Conservation (phyloP, 2,797 vertebrate genomes). For the Chaenodraco wilsoni region DNA sequence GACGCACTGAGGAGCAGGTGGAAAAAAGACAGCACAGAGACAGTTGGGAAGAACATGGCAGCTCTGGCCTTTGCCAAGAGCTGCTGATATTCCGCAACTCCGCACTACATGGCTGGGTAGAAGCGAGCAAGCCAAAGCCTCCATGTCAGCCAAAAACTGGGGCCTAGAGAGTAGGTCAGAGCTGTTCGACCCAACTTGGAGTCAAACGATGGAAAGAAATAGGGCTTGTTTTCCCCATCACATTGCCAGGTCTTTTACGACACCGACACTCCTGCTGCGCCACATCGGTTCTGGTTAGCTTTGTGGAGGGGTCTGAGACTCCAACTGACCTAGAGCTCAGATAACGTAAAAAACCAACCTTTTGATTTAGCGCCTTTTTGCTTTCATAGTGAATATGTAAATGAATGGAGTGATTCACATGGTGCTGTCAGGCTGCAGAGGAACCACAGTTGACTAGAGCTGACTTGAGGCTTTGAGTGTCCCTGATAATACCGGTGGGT, state of each 20-base stretch:
- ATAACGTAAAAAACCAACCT: slow-evolving; percentile 42
- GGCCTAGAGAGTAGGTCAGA: slow-evolving; percentile 75
- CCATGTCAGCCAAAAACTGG: slow-evolving; percentile 72
- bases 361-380: slow-evolving; percentile 41
- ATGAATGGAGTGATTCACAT: slow-evolving; percentile 60
- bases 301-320: slow-evolving; percentile 44
- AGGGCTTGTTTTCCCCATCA: slow-evolving; percentile 72
- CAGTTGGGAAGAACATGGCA: slow-evolving; percentile 72
- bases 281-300: slow-evolving; percentile 65
- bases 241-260: slow-evolving; percentile 73
- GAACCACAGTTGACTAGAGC: slow-evolving; percentile 51
- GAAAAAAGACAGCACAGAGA: slow-evolving; percentile 60
- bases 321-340: slow-evolving; percentile 39
- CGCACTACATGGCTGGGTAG: slow-evolving; percentile 81
- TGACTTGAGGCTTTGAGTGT: slow-evolving; percentile 65
- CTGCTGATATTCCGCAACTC: slow-evolving; percentile 70
- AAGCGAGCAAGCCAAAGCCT: slow-evolving; percentile 78
- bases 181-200: slow-evolving; percentile 68
- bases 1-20: slow-evolving; percentile 58
- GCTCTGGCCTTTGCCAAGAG: slow-evolving; percentile 70
- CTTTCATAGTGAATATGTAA: slow-evolving; percentile 42
- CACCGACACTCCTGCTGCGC: slow-evolving; percentile 71
- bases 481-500: slow-evolving; percentile 65
- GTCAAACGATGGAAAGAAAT: slow-evolving; percentile 78
- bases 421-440: slow-evolving; percentile 52